These are phyloP conservation scores for Zeus faber DNA, from an alignment of 2,113 vertebrate species.

Conservation along the genomic window DNA sequence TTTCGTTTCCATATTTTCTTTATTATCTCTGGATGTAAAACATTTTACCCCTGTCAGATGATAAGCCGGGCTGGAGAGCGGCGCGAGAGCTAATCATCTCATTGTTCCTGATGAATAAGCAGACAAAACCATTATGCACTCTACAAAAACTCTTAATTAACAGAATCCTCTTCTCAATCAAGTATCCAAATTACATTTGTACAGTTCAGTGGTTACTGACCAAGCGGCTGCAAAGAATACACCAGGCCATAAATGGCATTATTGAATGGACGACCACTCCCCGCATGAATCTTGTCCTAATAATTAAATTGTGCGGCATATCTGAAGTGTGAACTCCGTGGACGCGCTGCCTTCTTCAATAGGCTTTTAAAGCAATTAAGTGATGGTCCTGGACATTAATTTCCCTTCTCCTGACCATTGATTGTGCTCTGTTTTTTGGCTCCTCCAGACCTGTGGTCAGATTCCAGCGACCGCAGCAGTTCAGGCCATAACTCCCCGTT, in stretches of 20 bases:
- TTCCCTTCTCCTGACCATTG: conserved; percentile 91
- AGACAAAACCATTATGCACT: conserved; percentile 67
- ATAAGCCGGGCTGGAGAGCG: conserved; percentile 47
- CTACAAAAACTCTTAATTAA: conserved; percentile 72
- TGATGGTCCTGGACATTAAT: conserved; percentile 87
- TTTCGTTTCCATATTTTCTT: neutral
- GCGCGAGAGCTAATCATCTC: conserved; percentile 64
- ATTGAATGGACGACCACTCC: conserved; percentile 70
- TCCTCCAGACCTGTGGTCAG: conserved; percentile 78
- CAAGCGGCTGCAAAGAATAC: conserved; percentile 65
- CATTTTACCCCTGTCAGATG: too few relatives aligned
- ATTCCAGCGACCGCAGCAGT: conserved; percentile 78
- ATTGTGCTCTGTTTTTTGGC: conserved; percentile 81
- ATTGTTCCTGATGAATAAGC: conserved; percentile 71
- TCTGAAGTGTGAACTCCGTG: conserved; percentile 65
- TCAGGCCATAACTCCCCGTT: conserved; percentile 78
- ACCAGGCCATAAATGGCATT: conserved; percentile 58
- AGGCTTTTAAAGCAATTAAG: conserved; percentile 95
- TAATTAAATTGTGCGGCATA: conserved; percentile 77
- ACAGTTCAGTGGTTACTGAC: conserved; percentile 75
- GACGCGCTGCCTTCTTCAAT: conserved; percentile 83
- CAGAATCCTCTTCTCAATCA: conserved; percentile 65
- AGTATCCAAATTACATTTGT: conserved; percentile 73
- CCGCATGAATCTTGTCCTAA: conserved; percentile 73
- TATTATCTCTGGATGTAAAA: too few relatives aligned